Conservation (phyloP, 2,113 vertebrate genomes). For the Onychorhynchus coronatus region DNA sequence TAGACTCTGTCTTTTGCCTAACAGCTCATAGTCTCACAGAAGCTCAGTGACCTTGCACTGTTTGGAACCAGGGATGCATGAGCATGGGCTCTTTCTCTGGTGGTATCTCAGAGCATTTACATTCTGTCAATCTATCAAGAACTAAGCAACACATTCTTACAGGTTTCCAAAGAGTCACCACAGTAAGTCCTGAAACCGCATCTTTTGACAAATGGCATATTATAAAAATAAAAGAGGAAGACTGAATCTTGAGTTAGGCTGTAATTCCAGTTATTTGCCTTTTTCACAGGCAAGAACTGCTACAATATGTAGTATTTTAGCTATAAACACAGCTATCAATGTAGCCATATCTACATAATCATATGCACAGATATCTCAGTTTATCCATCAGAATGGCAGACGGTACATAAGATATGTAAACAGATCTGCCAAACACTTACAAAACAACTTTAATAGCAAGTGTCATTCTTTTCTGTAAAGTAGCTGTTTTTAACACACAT, state of each 20-base stretch:
- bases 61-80: neutral
- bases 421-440: constrained; percentile 27
- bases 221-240: neutral
- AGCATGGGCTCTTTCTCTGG: neutral
- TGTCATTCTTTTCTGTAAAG: constrained; percentile 66
- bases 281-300: neutral
- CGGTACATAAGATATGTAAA: neutral
- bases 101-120: neutral
- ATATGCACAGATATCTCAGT: constrained; percentile 32
- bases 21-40: neutral
- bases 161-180: neutral
- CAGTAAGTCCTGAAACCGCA: neutral
- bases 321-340: neutral
- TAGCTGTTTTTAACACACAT: constrained; percentile 66
- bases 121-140: neutral
- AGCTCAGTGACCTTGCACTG: neutral
- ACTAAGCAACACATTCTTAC: neutral
- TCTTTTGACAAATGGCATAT: neutral
- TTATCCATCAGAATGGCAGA: constrained; percentile 16
- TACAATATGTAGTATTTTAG: neutral
- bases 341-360: constrained; percentile 7
- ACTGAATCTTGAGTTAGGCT: neutral
- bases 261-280: neutral
- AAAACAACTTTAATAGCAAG: constrained; percentile 57
- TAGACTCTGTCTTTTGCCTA: neutral